These are phyloP conservation scores for Listronotus oregonensis DNA, from an alignment of 1,140 invertebrate species.

Conservation along the genomic window DNA sequence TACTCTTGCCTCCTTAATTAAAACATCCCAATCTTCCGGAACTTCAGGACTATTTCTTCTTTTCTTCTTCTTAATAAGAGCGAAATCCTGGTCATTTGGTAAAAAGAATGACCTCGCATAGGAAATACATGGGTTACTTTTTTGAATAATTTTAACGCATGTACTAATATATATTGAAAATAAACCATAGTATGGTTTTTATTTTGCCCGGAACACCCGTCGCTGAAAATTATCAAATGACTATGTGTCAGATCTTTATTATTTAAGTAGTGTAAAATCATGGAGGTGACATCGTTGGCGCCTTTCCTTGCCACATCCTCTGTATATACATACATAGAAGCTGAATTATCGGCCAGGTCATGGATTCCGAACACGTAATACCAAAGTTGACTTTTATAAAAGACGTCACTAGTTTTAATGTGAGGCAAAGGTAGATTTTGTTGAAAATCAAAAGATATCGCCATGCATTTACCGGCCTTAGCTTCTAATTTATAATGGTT, in stretches of 20 bases:
- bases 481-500: too few relatives aligned
- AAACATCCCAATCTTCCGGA: too few relatives aligned
- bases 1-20: too few relatives aligned
- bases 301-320: too few relatives aligned
- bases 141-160: not conserved
- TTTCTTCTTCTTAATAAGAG: not conserved
- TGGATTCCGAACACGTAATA: conserved; percentile 4
- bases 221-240: conserved; percentile 5
- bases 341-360: too few relatives aligned
- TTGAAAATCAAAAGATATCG: too few relatives aligned
- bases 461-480: too few relatives aligned
- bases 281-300: too few relatives aligned
- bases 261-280: conserved; percentile 4
- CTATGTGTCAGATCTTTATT: not conserved
- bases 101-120: conserved; percentile 4
- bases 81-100: conserved; percentile 12
- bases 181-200: conserved; percentile 6
- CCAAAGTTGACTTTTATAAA: conserved; percentile 5
- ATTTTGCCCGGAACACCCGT: conserved; percentile 7
- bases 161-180: conserved; percentile 7
- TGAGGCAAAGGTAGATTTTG: too few relatives aligned
- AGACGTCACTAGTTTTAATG: too few relatives aligned
- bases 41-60: not conserved
- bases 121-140: not conserved
- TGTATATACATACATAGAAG: too few relatives aligned